Percentiles rank a stretch among this genome's conserved stretches.
Evolutionary conservation across 2,113 vertebrate genomes (phyloP).

Genomic region (Hymenochirus boettgeri): DNA sequence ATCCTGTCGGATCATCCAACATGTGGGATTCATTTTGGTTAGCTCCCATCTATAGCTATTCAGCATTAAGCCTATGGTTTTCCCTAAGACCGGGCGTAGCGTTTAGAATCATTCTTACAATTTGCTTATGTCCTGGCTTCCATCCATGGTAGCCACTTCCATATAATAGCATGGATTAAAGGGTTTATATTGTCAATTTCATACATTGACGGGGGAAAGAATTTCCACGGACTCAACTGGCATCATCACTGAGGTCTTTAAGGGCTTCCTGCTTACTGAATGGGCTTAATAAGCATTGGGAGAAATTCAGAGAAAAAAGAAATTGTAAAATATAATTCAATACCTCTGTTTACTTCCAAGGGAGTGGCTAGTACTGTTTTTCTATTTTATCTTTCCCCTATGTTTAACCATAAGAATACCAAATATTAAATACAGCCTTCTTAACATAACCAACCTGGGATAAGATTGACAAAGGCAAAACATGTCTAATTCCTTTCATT

Average conservation of each 20-base stretch:
- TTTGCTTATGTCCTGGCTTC: constrained; percentile 26
- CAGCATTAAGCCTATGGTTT: constrained; percentile 8
- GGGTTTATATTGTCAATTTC: constrained; percentile 27
- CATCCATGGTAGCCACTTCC: constrained; percentile 23
- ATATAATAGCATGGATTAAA: constrained; percentile 29
- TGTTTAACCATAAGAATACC: too few species aligned
- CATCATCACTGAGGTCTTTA: background rate
- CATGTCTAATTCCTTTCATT: too few species aligned
- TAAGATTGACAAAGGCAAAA: too few species aligned
- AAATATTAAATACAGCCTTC: too few species aligned
- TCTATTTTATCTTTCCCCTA: too few species aligned
- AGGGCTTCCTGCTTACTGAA: background rate
- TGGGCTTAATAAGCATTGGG: background rate
- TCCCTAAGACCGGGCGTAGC: constrained; percentile 5
- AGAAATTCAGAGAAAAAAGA: background rate
- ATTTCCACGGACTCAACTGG: background rate
- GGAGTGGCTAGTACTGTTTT: background rate
- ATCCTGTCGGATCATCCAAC: constrained; percentile 12
- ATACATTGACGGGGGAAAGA: background rate
- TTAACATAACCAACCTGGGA: too few species aligned
- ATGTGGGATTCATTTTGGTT: constrained; percentile 37
- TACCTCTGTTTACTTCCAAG: background rate
- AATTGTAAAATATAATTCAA: too few species aligned
- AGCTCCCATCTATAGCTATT: constrained; percentile 23
- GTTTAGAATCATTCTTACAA: constrained; percentile 13